These are phyloP conservation scores for Didymodactylos carnosus DNA, from an alignment of 2,888 invertebrate genomes.

Conservation along the genomic window DNA sequence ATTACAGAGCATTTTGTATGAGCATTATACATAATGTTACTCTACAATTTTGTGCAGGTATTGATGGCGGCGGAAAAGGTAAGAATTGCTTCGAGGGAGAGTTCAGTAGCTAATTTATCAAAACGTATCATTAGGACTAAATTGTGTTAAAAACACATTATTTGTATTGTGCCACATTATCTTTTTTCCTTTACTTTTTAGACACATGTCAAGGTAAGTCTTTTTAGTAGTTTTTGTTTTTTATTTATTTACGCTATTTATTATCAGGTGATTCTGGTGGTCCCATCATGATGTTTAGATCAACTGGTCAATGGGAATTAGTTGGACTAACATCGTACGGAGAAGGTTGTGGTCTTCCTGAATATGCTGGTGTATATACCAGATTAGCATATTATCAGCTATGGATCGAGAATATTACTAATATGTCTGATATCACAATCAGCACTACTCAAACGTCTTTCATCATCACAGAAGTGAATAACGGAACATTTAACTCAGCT, in stretches of 20 bases:
- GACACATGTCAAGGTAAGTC: neutral
- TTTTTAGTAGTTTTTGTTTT: no score
- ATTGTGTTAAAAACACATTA: no score
- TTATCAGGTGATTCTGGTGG: neutral
- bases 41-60: neutral
- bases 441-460: no score
- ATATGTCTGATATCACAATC: no score
- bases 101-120: no score
- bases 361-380: neutral
- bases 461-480: no score
- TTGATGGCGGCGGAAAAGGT: neutral
- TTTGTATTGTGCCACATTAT: neutral
- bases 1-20: neutral
- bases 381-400: neutral
- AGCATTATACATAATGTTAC: neutral
- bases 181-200: neutral
- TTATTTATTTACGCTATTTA: no score
- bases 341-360: neutral
- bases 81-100: no score
- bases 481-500: no score
- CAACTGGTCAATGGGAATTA: neutral
- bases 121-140: no score
- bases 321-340: neutral
- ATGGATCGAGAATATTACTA: no score
- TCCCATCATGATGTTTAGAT: neutral